Evolutionary conservation across 2,888 invertebrate species (phyloP).

Genomic region (Galerucella calmariensis): DNA sequence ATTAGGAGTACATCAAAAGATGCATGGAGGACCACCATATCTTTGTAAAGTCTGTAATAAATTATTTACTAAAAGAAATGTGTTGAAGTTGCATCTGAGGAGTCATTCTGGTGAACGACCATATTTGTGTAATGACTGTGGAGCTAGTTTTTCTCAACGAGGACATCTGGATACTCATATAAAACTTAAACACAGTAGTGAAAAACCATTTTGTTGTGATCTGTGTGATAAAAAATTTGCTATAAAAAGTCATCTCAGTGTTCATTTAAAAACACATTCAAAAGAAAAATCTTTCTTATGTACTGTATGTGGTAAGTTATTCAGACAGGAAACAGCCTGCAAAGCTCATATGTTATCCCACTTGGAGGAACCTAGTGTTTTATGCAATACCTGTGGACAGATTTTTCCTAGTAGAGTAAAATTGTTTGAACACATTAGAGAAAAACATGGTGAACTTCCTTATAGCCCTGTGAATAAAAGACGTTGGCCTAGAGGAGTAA

Average conservation of each 20-base stretch:
- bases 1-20: slow-evolving; percentile 14
- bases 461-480: slow-evolving; percentile 8
- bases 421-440: slow-evolving; percentile 11
- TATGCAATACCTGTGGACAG: slow-evolving; percentile 12
- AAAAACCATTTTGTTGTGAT: slow-evolving; percentile 11
- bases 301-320: slow-evolving; percentile 3
- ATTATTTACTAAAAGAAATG: slow-evolving; percentile 16
- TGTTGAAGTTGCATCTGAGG: slow-evolving; percentile 12
- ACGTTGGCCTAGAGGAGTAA: slow-evolving; percentile 13
- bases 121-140: slow-evolving; percentile 14
- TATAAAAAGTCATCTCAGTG: slow-evolving; percentile 16
- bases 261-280: slow-evolving; percentile 3
- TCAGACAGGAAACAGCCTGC: slow-evolving; percentile 11
- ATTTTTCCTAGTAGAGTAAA: slow-evolving; percentile 10
- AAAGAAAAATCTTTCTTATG: slow-evolving; percentile 17
- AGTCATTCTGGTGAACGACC: slow-evolving; percentile 20
- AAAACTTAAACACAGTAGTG: slow-evolving; percentile 17
- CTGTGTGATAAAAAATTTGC: slow-evolving; percentile 16
- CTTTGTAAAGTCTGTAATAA: slow-evolving; percentile 8
- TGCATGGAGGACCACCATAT: slow-evolving; percentile 12
- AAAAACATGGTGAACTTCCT: slow-evolving; percentile 15
- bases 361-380: slow-evolving; percentile 2
- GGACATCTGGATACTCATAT: slow-evolving; percentile 13
- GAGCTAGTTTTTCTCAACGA: slow-evolving; percentile 9
- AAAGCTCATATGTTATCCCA: slow-evolving; percentile 17